Conservation (phyloP, 1,140 invertebrate species). For the Hyposmocoma kahamanoa region DNA sequence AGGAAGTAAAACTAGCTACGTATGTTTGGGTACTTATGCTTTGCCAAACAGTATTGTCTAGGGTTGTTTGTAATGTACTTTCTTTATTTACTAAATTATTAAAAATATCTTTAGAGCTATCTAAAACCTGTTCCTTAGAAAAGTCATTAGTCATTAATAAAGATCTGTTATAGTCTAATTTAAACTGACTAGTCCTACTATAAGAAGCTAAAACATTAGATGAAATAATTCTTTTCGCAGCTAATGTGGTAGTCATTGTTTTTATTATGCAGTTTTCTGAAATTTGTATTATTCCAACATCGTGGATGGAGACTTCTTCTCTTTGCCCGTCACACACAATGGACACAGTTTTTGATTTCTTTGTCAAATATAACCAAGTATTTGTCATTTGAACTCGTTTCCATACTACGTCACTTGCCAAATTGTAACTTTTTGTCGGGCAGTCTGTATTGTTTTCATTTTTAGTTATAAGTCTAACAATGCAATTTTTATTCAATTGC, state of each 20-base stretch:
- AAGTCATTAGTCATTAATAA: not conserved
- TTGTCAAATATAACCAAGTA: slow-evolving; percentile 9
- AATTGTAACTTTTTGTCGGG: not conserved
- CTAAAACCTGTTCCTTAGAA: slow-evolving; percentile 4
- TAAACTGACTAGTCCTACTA: not conserved
- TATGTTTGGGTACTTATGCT: slow-evolving; percentile 5
- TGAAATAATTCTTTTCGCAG: slow-evolving; percentile 7
- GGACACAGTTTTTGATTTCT: slow-evolving; percentile 2
- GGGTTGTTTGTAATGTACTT: slow-evolving; percentile 1
- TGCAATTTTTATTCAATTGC: slow-evolving; percentile 13
- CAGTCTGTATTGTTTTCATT: slow-evolving; percentile 7
- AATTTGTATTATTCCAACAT: slow-evolving; percentile 3
- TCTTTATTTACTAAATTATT: slow-evolving; percentile 1
- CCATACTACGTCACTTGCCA: slow-evolving; percentile 7
- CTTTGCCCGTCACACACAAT: slow-evolving; percentile 8
- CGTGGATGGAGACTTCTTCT: slow-evolving; percentile 6
- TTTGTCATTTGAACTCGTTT: slow-evolving; percentile 9
- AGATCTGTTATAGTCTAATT: not conserved
- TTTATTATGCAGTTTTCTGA: slow-evolving; percentile 10
- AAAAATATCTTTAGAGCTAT: slow-evolving; percentile 4
- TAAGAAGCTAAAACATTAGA: slow-evolving; percentile 5
- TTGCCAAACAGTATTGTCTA: slow-evolving; percentile 6
- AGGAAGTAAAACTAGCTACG: slow-evolving; percentile 2
- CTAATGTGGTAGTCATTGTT: not conserved
- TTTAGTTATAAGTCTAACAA: slow-evolving; percentile 8